Base-by-base conservation (phyloP, 1,140 invertebrate genomes). In the Drosophila setifemur region DNA sequence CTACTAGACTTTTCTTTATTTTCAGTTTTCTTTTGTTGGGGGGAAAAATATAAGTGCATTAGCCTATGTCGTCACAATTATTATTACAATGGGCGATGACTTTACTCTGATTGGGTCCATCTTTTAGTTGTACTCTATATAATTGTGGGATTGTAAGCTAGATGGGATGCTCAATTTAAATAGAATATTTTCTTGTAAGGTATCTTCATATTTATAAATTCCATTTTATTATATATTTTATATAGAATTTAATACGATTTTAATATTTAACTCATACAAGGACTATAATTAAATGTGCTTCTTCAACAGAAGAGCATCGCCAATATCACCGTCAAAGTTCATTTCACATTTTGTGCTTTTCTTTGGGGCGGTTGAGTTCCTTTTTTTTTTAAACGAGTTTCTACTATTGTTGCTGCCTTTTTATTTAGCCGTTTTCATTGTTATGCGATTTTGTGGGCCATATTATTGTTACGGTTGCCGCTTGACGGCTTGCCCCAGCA, bases 341-440 rank as follows among this genome's bases (percentile, higher is more conserved):
- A 26, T 39, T 64, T 64, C 25, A 18, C 26, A 33, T 44, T 44
- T 9, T 12, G n/a, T 2, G 11, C 11, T n/a, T 26, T 28, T 16
- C 9, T 61, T 18, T 29, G 57, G 25, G n/a, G n/a, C 33, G 43
- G 60, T 14, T 49, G 40, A 49, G 35, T 49, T 64, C 19, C 26
- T 53, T 77, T 60, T 52, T 31, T 53, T 77, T 60, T 52, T 14
- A 26, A 57, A 42, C 42, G 57, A 82, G 25, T 55, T 78, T 74
- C 76, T 70, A 79, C 70, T 86, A 71, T 86, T 85, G 58, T 85
- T 85, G 70, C 57, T 82, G 73, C 48, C 71, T 69, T 75, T 79
- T 85, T 85, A 86, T 85, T 86, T 86, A 75, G 71, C 81, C 68
- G 86, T 74, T 85, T 83, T 61, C 81, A 86, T 85, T 86, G 81